Percentiles rank a stretch among this genome's conserved stretches.
Conservation (phyloP, 2,888 invertebrate species). For the Orchesella flavescens region DNA sequence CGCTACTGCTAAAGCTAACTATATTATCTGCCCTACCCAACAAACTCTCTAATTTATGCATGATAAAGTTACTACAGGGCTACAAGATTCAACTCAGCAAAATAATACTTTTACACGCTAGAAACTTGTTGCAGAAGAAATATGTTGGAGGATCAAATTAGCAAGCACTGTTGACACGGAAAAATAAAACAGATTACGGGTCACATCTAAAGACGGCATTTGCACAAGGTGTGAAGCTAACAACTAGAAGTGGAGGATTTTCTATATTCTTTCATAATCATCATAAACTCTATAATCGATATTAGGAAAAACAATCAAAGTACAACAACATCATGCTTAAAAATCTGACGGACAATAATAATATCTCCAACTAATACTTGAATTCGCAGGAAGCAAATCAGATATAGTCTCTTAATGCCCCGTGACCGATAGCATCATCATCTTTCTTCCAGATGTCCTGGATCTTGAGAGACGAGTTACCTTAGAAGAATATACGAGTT, state of each 20-base stretch:
- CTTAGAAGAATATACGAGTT: background rate
- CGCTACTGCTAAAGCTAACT: background rate
- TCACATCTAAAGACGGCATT: background rate
- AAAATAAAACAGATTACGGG: background rate
- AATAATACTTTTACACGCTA: slow-evolving; percentile 22
- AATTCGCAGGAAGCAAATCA: too few relatives aligned
- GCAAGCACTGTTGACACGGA: slow-evolving; percentile 24
- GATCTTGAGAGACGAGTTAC: background rate
- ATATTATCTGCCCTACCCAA: slow-evolving; percentile 23
- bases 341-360: too few relatives aligned
- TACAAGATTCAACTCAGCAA: slow-evolving; percentile 16
- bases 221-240: background rate
- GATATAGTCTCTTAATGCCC: slow-evolving; percentile 22
- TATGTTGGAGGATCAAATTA: slow-evolving; percentile 13
- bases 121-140: slow-evolving; percentile 29
- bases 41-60: slow-evolving; percentile 60
- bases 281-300: too few relatives aligned
- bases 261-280: too few relatives aligned
- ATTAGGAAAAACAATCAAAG: too few relatives aligned
- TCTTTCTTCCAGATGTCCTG: slow-evolving; percentile 18
- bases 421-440: slow-evolving; percentile 2
- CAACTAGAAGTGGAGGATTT: too few relatives aligned
- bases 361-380: too few relatives aligned
- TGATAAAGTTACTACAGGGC: slow-evolving; percentile 28
- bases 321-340: too few relatives aligned